A percentile compares a stretch with the other conserved stretches of the same genome.
These are phyloP conservation scores for Styela clava DNA, from an alignment of 23 tunicate genomes.

Conservation along the genomic window DNA sequence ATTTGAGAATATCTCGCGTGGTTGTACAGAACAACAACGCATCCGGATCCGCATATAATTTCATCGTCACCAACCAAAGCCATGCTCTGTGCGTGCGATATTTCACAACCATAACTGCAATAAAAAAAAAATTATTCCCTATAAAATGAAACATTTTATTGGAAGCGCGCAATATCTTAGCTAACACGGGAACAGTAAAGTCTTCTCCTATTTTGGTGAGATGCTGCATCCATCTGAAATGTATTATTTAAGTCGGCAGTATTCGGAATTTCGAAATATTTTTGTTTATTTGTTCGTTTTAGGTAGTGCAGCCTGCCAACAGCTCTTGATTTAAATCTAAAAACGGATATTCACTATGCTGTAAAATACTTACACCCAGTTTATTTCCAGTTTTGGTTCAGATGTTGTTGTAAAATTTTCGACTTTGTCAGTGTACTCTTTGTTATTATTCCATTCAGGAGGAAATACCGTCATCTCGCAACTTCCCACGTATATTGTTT, in stretches of 20 bases:
- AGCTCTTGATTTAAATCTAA: no score
- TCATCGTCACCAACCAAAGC: slow-evolving; percentile 30
- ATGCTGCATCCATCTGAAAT: no score
- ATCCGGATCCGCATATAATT: slow-evolving; percentile 52
- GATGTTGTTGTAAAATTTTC: slow-evolving; percentile 7
- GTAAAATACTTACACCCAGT: slow-evolving; percentile 35
- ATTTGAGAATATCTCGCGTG: slow-evolving; percentile 49
- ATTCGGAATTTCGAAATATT: no score
- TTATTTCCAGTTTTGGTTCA: slow-evolving; percentile 17
- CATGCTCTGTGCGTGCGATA: slow-evolving; percentile 42
- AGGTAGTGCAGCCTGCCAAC: no score
- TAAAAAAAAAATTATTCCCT: no score
- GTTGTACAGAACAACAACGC: slow-evolving; percentile 57
- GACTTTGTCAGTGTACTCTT: not conserved
- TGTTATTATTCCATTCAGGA: slow-evolving; percentile 18
- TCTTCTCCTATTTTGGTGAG: no score
- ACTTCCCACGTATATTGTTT: slow-evolving; percentile 1
- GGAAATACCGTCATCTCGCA: slow-evolving; percentile 7
- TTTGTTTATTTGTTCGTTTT: no score
- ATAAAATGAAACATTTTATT: no score
- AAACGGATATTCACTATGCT: no score
- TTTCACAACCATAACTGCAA: slow-evolving; percentile 60
- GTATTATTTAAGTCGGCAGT: no score
- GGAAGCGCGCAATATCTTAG: no score
- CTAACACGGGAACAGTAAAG: no score